Percentiles rank a stretch among this genome's conserved stretches.
These are phyloP conservation scores for Boloria selene DNA, from an alignment of 2,888 invertebrate species.

Conservation along the genomic window DNA sequence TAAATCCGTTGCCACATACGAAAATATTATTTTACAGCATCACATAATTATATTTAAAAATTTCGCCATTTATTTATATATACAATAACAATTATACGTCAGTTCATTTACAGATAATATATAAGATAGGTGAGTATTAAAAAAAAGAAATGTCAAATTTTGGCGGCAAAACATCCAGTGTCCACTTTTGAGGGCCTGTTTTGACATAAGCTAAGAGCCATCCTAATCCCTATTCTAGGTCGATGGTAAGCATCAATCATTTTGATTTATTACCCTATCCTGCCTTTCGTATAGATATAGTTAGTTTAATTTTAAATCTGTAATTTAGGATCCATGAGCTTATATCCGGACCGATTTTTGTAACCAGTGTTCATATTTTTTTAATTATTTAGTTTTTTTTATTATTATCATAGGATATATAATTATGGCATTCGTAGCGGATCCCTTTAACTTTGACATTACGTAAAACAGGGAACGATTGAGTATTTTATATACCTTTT, in stretches of 20 bases:
- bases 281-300: slow-evolving; percentile 37
- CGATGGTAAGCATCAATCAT: slow-evolving; percentile 37
- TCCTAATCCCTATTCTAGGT: too few species aligned
- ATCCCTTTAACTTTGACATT: too few species aligned
- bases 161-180: too few species aligned
- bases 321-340: slow-evolving; percentile 37
- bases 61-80: slow-evolving; percentile 1
- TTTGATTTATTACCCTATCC: slow-evolving; percentile 43
- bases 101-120: too few species aligned
- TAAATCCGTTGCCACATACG: slow-evolving; percentile 13
- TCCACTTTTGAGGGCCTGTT: too few species aligned
- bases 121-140: too few species aligned
- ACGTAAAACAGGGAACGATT: too few species aligned
- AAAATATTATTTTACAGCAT: slow-evolving; percentile 18
- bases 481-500: too few species aligned
- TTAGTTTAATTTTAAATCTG: slow-evolving; percentile 37
- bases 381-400: background rate
- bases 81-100: too few species aligned
- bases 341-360: slow-evolving; percentile 11
- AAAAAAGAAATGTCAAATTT: too few species aligned
- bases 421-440: background rate
- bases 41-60: background rate
- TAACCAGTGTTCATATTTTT: slow-evolving; percentile 22
- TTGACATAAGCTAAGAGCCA: too few species aligned
- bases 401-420: background rate